phyloP scores from a whole-genome alignment of 2,113 vertebrate species.

The Grallaria varia region DNA sequence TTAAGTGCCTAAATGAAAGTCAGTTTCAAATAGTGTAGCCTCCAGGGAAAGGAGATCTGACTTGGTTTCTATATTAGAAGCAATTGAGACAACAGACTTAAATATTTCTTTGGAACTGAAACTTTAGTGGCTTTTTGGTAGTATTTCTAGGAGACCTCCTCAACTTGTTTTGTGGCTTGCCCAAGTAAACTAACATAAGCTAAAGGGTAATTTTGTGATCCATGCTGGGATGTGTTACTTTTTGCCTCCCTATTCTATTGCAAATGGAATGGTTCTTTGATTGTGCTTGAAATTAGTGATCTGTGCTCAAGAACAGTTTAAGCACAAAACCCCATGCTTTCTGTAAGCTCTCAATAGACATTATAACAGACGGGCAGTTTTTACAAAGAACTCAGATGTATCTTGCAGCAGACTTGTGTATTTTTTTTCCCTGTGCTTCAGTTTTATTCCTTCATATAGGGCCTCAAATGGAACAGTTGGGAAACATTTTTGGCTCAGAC shows the following conservation, averaged over 20 bases:
- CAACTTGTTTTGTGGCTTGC: background rate
- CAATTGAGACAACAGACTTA: background rate
- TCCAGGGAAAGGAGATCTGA: background rate
- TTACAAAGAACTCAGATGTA: background rate
- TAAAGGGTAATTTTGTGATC: background rate
- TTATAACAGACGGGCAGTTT: background rate
- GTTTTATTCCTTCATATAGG: constrained; percentile 44
- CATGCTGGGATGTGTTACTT: background rate
- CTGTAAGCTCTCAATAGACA: background rate
- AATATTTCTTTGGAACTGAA: background rate
- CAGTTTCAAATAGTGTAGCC: background rate
- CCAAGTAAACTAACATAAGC: background rate
- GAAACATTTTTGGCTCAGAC: constrained; percentile 55
- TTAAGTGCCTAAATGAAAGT: background rate
- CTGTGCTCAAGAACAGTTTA: background rate
- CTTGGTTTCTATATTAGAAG: background rate
- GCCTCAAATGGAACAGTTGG: constrained; percentile 52
- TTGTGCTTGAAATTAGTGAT: background rate
- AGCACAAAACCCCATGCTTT: background rate
- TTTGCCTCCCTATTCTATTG: background rate
- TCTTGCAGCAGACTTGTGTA: background rate
- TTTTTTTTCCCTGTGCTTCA: background rate
- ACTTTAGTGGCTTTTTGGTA: background rate
- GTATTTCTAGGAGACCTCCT: background rate
- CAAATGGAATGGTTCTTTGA: background rate